Evolutionary conservation across 2,113 vertebrate species (phyloP).

Genomic region (Alouatta palliata): DNA sequence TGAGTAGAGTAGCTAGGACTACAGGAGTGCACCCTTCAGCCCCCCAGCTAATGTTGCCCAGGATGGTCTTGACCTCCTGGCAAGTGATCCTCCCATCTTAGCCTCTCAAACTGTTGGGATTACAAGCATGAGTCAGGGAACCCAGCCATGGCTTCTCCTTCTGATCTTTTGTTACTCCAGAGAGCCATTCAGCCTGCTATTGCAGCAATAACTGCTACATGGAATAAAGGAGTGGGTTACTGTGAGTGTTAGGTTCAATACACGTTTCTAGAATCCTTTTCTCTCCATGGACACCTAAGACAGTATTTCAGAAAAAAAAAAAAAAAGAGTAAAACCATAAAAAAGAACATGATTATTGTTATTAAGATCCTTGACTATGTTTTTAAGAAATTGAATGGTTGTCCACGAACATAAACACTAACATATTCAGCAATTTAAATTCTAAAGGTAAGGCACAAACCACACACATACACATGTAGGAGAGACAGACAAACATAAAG

Average conservation of each 20-base stretch:
- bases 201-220: background rate
- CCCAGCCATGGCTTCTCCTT: background rate
- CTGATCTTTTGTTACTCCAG: background rate
- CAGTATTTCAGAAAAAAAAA: background rate
- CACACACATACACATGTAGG: background rate
- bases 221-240: background rate
- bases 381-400: background rate
- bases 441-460: background rate
- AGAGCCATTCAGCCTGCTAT: background rate
- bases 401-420: background rate
- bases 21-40: too few relatives aligned
- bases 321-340: background rate
- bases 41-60: too few relatives aligned
- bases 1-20: too few relatives aligned
- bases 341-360: background rate
- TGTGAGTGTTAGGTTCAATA: background rate
- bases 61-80: too few relatives aligned
- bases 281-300: background rate
- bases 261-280: background rate
- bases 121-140: too few relatives aligned
- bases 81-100: too few relatives aligned
- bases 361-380: background rate
- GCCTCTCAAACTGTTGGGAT: too few relatives aligned
- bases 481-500: background rate
- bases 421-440: background rate